Base-by-base conservation (phyloP, 2,113 vertebrate genomes). In the Ageneiosus marmoratus region DNA sequence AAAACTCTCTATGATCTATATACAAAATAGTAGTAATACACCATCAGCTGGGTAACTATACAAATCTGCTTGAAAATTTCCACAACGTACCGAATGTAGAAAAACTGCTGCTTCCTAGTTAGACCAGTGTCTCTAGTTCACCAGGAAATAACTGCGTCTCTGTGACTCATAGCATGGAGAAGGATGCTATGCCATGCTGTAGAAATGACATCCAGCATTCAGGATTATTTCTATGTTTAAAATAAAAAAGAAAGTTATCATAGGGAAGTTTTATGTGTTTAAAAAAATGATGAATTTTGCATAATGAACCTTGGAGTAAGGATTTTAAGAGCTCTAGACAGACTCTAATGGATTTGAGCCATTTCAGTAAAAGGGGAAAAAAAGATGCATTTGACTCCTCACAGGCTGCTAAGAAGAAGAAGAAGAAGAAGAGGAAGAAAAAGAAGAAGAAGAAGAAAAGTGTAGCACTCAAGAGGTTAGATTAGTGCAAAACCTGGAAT, bases 271-370 rank as follows among this genome's bases (percentile, higher is more conserved):
- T 41, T 41, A 41, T 5, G 27, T 80, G 55, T 80, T 56, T 41
- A 41, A 3, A 24, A 5, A 18, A 34, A 55, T 29, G 3, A 58
- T 22, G 75, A 60, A 77, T 29, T 41, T 74, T 67, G 29, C 62
- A 29, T 80, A 76, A 85, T 80, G 55, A 12, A 22, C 32, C 18
- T 63, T 13, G 55, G 37, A 69, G 37, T 70, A 62, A n/a, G 22
- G 44, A 24, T 27, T 58, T 81, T 16, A 56, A 44, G 22, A 50
- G 62, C 48, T 70, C 48, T 48, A 87, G 83, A 79, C 29, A 22
- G 46, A 58, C 80, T 82, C 37, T 65, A 85, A 80, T 85, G 72
- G 51, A 83, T 81, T 82, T 70, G 73, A 16, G 24, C 44, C 70
- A 34, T 84, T 76, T 80, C 69, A 84, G 51, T 63, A 70, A 55